phyloP scores from a whole-genome alignment of 1,140 invertebrate genomes.

The Listronotus bonariensis region DNA sequence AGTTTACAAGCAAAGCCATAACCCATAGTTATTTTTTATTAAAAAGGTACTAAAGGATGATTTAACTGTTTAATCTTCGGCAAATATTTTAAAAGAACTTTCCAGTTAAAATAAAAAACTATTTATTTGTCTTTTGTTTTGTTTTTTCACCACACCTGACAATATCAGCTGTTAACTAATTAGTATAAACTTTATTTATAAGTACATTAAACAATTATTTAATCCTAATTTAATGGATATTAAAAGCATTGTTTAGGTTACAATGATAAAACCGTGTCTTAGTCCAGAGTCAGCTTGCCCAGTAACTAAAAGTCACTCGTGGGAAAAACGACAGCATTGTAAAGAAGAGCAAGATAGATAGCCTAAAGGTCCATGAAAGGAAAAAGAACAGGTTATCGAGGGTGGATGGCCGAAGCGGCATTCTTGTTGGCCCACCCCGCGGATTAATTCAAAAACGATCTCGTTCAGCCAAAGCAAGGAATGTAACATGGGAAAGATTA shows the following conservation, averaged over 20 bases:
- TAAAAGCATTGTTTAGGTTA: background rate
- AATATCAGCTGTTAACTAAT: too few relatives aligned
- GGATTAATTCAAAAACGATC: conserved; percentile 31
- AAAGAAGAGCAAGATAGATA: conserved; percentile 20
- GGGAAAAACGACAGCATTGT: conserved; percentile 45
- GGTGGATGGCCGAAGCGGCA: conserved; percentile 35
- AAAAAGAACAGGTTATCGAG: conserved; percentile 22
- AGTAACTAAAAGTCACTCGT: conserved; percentile 48
- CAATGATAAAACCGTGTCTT: background rate
- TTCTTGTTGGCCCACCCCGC: conserved; percentile 35
- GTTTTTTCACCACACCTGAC: too few relatives aligned
- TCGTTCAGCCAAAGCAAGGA: conserved; percentile 9
- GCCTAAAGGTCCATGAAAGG: background rate
- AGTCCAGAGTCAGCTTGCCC: conserved; percentile 20
- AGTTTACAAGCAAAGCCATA: too few relatives aligned
- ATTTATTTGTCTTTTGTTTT: too few relatives aligned
- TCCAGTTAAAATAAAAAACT: too few relatives aligned
- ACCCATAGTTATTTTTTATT: too few relatives aligned
- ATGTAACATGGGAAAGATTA: conserved; percentile 2
- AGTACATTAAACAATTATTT: too few relatives aligned
- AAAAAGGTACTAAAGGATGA: too few relatives aligned
- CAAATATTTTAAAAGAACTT: too few relatives aligned
- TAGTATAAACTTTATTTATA: too few relatives aligned
- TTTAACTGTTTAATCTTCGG: too few relatives aligned
- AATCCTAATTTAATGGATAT: too few relatives aligned